phyloP scores from a whole-genome alignment of 64 coral and sea anemone species.

The Stichodactyla mertensii region DNA sequence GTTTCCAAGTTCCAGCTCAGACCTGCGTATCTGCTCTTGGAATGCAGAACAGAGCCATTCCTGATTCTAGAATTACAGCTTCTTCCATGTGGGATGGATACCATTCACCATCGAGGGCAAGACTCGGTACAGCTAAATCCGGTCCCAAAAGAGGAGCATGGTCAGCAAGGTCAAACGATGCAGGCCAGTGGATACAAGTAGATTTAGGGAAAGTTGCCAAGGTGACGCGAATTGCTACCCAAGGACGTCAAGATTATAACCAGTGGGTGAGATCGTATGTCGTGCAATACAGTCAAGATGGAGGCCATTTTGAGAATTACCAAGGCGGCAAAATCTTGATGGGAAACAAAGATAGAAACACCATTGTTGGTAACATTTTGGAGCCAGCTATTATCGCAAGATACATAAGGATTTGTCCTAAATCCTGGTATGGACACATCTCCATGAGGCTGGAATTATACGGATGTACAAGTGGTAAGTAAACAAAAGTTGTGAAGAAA shows the following conservation, averaged over 20 bases:
- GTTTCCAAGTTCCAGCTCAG: not conserved
- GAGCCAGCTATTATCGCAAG: too few species aligned
- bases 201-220: slow-evolving; percentile 3
- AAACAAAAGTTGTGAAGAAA: too few species aligned
- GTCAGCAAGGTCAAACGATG: not conserved
- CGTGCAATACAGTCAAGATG: too few species aligned
- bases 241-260: slow-evolving; percentile 33
- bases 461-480: too few species aligned
- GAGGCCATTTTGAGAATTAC: too few species aligned
- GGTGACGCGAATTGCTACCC: slow-evolving; percentile 12
- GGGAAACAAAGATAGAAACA: too few species aligned
- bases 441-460: too few species aligned
- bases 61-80: slow-evolving; percentile 26
- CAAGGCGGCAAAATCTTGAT: too few species aligned
- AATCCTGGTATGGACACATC: too few species aligned
- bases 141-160: not conserved
- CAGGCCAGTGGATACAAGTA: slow-evolving; percentile 19
- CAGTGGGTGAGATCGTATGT: too few species aligned
- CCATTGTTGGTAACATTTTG: too few species aligned
- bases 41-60: slow-evolving; percentile 11
- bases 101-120: slow-evolving; percentile 6
- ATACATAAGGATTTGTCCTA: too few species aligned
- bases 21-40: slow-evolving; percentile 30
- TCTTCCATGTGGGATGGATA: slow-evolving; percentile 25
- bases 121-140: not conserved